Evolutionary conservation across 2,797 vertebrate species (phyloP).

Genomic region (Sebastes melanostomus): DNA sequence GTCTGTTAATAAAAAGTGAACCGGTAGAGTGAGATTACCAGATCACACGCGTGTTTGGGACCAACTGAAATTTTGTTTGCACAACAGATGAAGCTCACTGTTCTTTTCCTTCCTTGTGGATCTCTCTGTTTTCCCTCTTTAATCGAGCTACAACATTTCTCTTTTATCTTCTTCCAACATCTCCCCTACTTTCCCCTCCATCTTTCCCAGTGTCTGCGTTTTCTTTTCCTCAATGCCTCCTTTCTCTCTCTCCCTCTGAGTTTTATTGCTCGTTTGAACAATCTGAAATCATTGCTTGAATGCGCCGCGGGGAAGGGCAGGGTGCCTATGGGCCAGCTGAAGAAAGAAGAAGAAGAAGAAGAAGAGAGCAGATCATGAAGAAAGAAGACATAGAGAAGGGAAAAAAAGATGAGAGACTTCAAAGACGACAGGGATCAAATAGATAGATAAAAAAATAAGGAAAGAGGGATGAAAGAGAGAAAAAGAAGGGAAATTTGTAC

Average conservation of each 20-base stretch:
- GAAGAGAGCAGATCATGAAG: neutral
- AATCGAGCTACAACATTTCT: neutral
- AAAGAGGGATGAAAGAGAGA: neutral
- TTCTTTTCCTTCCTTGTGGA: neutral
- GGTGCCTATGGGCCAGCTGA: conserved; percentile 39
- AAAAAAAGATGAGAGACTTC: neutral
- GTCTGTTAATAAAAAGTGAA: conserved; percentile 39
- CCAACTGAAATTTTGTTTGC: conserved; percentile 55
- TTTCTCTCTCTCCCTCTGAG: conserved; percentile 26
- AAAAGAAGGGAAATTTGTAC: neutral
- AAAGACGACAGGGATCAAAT: neutral
- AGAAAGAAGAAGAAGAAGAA: neutral
- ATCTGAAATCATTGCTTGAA: conserved; percentile 47
- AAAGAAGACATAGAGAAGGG: conserved; percentile 2
- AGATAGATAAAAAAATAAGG: neutral
- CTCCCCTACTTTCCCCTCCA: conserved; percentile 19
- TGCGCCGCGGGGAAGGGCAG: conserved; percentile 53
- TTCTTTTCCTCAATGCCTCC: conserved; percentile 11
- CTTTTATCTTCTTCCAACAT: conserved; percentile 40
- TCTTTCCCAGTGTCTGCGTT: neutral
- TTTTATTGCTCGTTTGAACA: conserved; percentile 53
- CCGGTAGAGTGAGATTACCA: conserved; percentile 48
- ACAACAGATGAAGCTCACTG: conserved; percentile 24
- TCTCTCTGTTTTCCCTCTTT: conserved; percentile 12
- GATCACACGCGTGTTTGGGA: neutral